A percentile compares a stretch with the other conserved stretches of the same genome.
These are phyloP conservation scores for Leucosticte australis DNA, from an alignment of 2,113 vertebrate species.

Conservation along the genomic window DNA sequence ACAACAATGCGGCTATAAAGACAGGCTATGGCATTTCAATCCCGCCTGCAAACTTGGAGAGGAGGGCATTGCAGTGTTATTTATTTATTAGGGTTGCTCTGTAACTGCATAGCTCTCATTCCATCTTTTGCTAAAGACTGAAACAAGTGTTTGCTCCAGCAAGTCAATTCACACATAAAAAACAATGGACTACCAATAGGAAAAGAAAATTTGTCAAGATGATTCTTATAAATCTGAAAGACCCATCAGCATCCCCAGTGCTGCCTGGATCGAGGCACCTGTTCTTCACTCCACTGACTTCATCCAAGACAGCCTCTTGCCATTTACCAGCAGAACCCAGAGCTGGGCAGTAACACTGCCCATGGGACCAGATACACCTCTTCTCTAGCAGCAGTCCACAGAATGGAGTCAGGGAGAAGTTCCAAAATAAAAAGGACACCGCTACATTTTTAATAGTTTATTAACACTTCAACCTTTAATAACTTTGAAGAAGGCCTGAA, in stretches of 20 bases:
- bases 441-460: conserved; percentile 32
- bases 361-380: not conserved
- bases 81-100: not conserved
- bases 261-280: not conserved
- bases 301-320: not conserved
- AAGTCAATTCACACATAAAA: not conserved
- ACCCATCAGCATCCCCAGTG: not conserved
- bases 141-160: not conserved
- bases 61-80: not conserved
- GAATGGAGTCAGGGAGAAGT: not conserved
- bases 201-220: not conserved
- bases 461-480: conserved; percentile 49
- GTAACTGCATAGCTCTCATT: not conserved
- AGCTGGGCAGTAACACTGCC: not conserved
- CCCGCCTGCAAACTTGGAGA: not conserved
- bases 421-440: conserved; percentile 41
- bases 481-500: conserved; percentile 44
- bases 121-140: not conserved
- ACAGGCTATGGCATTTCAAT: not conserved
- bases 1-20: rapidly evolving
- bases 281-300: not conserved
- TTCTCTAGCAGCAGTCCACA: not conserved
- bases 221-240: not conserved
- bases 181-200: not conserved
- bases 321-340: not conserved